phyloP scores from a whole-genome alignment of 2,888 invertebrate genomes.

The Tribolium freemani region DNA sequence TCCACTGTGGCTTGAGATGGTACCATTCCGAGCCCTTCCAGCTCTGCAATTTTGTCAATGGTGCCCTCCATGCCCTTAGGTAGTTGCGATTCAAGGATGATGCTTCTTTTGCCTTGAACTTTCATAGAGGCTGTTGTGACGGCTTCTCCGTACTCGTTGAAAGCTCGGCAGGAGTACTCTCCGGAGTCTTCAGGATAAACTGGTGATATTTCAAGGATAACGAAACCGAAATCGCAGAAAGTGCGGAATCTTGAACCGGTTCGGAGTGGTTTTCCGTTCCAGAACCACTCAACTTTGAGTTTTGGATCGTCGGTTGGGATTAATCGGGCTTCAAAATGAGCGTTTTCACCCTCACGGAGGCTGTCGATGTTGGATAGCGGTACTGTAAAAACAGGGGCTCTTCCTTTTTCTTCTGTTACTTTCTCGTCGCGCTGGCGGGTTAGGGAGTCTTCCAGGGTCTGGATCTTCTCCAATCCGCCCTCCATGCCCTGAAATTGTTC shows the following conservation, averaged over 20 bases:
- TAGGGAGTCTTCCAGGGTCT: constrained; percentile 91
- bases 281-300: constrained; percentile 93
- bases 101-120: constrained; percentile 91
- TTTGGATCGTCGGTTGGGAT: constrained; percentile 93
- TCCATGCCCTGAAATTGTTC: constrained; percentile 91
- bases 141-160: constrained; percentile 91
- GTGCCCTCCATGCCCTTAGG: constrained; percentile 95
- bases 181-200: constrained; percentile 97
- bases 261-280: constrained; percentile 90
- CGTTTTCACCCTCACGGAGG: constrained; percentile 90
- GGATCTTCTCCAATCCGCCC: constrained; percentile 93
- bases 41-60: constrained; percentile 91
- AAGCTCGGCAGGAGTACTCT: constrained; percentile 90
- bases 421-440: constrained; percentile 82
- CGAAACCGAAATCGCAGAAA: constrained; percentile 98
- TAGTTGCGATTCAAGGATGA: constrained; percentile 91
- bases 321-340: constrained; percentile 91
- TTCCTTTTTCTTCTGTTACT: constrained; percentile 82
- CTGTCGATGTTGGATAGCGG: constrained; percentile 90
- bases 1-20: constrained; percentile 79
- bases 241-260: constrained; percentile 95
- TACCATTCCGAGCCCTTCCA: constrained; percentile 86
- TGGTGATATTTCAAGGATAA: constrained; percentile 96
- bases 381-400: constrained; percentile 91
- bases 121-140: constrained; percentile 92